These are phyloP conservation scores for Phortica okadai DNA, from an alignment of 2,888 invertebrate species.

Conservation along the genomic window DNA sequence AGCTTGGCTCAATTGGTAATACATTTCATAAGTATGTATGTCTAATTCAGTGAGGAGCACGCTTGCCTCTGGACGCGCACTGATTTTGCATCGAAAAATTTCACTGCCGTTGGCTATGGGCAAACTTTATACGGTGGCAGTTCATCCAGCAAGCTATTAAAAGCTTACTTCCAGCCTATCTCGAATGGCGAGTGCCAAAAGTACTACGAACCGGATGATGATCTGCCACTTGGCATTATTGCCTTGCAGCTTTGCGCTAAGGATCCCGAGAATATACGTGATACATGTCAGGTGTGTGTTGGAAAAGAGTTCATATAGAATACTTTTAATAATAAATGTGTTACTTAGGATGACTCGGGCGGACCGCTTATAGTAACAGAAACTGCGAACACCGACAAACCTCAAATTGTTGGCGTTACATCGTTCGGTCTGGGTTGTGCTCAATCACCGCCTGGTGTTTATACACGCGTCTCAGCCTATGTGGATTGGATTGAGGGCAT, in stretches of 20 bases:
- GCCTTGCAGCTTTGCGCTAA: slow-evolving; percentile 55
- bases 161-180: slow-evolving; percentile 50
- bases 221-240: slow-evolving; percentile 45
- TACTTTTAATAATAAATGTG: not conserved
- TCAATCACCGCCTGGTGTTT: slow-evolving; percentile 65
- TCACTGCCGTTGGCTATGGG: slow-evolving; percentile 81
- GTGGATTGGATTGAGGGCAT: slow-evolving; percentile 68
- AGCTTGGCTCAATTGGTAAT: too few relatives aligned
- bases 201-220: slow-evolving; percentile 36
- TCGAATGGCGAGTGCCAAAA: slow-evolving; percentile 38
- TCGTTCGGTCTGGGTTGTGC: slow-evolving; percentile 67
- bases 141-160: slow-evolving; percentile 55
- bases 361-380: slow-evolving; percentile 51
- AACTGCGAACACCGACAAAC: not conserved
- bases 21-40: not conserved
- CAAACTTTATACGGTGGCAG: slow-evolving; percentile 73
- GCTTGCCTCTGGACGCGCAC: slow-evolving; percentile 78
- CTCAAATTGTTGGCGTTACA: slow-evolving; percentile 56
- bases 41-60: slow-evolving; percentile 14
- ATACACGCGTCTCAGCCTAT: slow-evolving; percentile 66
- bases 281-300: slow-evolving; percentile 48
- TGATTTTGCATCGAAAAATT: slow-evolving; percentile 64
- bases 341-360: slow-evolving; percentile 58
- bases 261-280: slow-evolving; percentile 43
- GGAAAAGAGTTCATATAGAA: not conserved